These are phyloP conservation scores for Scaptomyza caliginosa DNA, from an alignment of 2,888 invertebrate genomes.

Conservation along the genomic window DNA sequence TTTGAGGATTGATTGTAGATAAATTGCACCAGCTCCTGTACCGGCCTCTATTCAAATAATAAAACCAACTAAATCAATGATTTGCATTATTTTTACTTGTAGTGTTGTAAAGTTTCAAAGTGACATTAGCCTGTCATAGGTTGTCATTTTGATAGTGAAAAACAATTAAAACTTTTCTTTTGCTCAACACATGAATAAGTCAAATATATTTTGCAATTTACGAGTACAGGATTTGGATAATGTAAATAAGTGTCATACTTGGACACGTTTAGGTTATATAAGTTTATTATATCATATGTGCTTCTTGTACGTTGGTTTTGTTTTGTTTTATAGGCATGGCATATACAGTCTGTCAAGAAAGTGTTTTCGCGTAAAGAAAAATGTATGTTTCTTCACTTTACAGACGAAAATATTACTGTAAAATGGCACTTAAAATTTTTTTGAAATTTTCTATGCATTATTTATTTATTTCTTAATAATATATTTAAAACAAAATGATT, in stretches of 20 bases:
- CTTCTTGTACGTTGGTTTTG: conserved; percentile 64
- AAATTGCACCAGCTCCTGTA: not conserved
- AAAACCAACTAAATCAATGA: not conserved
- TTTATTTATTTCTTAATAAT: no score
- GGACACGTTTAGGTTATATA: conserved; percentile 20
- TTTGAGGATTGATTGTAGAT: not conserved
- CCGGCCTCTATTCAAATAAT: not conserved
- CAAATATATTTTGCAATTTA: conserved; percentile 48
- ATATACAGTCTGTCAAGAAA: no score
- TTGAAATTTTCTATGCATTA: no score
- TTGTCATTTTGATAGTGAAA: no score
- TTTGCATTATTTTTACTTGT: not conserved
- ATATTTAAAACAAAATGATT: no score
- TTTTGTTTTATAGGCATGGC: conserved; percentile 37
- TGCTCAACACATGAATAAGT: conserved; percentile 45
- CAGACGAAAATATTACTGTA: no score
- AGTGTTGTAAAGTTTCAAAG: not conserved
- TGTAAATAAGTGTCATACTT: conserved; percentile 18
- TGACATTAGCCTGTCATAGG: no score
- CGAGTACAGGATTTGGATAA: conserved; percentile 40
- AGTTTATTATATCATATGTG: conserved; percentile 63
- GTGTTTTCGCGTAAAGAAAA: no score
- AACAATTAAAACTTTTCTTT: not conserved
- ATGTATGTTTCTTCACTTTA: no score
- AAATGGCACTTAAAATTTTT: no score